Evolutionary conservation across 2,888 invertebrate species (phyloP).

Genomic region (Phoronis australis): DNA sequence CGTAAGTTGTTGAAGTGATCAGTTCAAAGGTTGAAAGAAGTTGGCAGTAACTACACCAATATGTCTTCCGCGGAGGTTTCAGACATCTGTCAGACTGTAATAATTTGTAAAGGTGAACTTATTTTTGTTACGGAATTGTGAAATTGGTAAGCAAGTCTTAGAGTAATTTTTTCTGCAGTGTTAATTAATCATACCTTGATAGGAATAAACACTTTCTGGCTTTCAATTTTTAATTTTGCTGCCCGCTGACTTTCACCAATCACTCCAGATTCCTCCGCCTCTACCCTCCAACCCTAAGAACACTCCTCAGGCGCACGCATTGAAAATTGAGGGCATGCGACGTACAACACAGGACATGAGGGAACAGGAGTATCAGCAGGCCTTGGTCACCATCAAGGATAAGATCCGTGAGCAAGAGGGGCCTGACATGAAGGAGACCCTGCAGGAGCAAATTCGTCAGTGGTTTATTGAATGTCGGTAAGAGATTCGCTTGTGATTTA

Average conservation of each 20-base stretch:
- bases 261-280: conserved; percentile 29
- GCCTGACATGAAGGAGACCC: conserved; percentile 74
- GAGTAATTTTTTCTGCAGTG: no score
- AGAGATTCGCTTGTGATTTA: conserved; percentile 14
- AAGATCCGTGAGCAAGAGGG: conserved; percentile 68
- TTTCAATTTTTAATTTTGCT: background rate
- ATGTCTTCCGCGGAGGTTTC: no score
- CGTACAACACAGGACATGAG: conserved; percentile 65
- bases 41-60: no score
- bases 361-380: conserved; percentile 66
- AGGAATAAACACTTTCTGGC: no score
- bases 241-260: background rate
- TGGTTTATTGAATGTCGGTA: conserved; percentile 79
- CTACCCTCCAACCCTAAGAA: conserved; percentile 34
- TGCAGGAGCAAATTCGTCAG: conserved; percentile 77
- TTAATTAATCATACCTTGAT: no score
- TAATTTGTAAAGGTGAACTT: no score
- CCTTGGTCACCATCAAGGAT: conserved; percentile 59
- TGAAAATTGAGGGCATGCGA: conserved; percentile 53
- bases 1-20: background rate
- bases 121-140: no score
- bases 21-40: no score
- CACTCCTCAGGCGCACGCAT: conserved; percentile 35
- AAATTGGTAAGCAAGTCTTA: no score
- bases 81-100: no score